These are phyloP conservation scores for Acanthis flammea DNA, from an alignment of 2,797 vertebrate genomes.

Conservation along the genomic window DNA sequence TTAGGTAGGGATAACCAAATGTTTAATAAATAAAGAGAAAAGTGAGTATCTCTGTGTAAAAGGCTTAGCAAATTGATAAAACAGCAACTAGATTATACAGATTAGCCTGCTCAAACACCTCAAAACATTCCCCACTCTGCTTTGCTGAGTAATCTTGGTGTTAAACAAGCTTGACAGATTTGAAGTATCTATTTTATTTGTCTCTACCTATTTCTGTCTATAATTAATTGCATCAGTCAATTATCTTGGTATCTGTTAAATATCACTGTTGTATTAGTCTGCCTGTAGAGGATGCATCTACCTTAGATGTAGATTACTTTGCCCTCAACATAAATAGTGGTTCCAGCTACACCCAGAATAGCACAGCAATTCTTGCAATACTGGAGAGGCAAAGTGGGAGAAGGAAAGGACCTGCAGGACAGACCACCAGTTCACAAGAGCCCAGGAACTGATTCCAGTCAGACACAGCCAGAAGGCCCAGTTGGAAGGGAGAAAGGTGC, in stretches of 20 bases:
- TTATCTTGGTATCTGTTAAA: background rate
- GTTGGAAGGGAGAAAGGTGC: background rate
- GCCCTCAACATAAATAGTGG: background rate
- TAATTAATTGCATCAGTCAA: background rate
- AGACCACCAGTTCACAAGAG: background rate
- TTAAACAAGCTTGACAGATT: background rate
- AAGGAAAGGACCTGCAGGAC: background rate
- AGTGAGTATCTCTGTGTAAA: background rate
- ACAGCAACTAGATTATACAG: background rate
- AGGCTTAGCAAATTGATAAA: background rate
- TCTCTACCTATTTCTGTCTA: background rate
- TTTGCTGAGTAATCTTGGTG: background rate
- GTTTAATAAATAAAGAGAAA: background rate
- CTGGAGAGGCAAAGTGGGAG: background rate
- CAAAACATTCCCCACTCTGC: background rate
- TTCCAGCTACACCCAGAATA: background rate
- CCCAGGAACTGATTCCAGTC: fast-evolving
- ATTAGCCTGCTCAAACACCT: background rate
- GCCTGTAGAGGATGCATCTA: background rate
- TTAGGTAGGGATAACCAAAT: background rate
- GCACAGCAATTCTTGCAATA: background rate
- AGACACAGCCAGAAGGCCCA: background rate
- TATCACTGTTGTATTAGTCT: background rate
- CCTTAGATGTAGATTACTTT: background rate
- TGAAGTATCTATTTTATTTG: background rate